A percentile compares a stretch with the other conserved stretches of the same genome.
Conservation (phyloP, 2,113 vertebrate species). For the Clinocottus analis region DNA sequence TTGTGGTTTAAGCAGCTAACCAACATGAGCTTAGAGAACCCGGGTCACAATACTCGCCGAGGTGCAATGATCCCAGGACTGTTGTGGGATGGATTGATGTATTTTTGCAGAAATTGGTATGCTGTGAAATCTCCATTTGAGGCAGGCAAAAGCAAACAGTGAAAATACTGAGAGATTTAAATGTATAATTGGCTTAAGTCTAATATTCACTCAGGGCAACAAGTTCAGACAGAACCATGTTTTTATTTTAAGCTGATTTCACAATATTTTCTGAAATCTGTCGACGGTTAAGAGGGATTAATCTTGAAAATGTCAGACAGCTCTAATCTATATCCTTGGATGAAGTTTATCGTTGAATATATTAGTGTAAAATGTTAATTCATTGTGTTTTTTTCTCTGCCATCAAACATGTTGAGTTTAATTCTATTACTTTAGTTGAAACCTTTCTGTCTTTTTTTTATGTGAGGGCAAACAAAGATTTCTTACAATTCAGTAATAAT, state of each 20-base stretch:
- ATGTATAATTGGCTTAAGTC: constrained; percentile 30
- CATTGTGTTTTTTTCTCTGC: constrained; percentile 19
- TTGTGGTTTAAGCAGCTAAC: constrained; percentile 44
- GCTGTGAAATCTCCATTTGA: constrained; percentile 29
- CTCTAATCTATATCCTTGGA: background rate
- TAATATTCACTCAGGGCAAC: constrained; percentile 17
- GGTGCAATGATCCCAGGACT: constrained; percentile 22
- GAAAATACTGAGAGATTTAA: constrained; percentile 13
- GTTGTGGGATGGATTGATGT: constrained; percentile 23
- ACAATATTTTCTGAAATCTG: constrained; percentile 26
- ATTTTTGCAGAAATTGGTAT: constrained; percentile 32
- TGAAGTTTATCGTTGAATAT: constrained; percentile 17
- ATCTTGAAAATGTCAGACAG: constrained; percentile 18
- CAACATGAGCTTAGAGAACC: constrained; percentile 17
- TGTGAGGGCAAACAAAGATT: background rate
- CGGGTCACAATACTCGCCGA: constrained; percentile 3
- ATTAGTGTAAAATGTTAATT: constrained; percentile 7
- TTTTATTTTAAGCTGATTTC: constrained; percentile 32
- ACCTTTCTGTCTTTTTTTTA: constrained; percentile 1
- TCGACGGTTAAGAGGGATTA: constrained; percentile 18
- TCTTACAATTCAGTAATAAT: background rate
- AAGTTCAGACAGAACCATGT: background rate
- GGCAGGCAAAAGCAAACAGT: constrained; percentile 19
- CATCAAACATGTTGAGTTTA: background rate
- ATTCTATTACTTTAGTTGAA: background rate